A percentile compares a stretch with the other conserved stretches of the same genome.
phyloP scores from a whole-genome alignment of 35 echinoderm and acorn worm species.

The Apostichopus californicus region DNA sequence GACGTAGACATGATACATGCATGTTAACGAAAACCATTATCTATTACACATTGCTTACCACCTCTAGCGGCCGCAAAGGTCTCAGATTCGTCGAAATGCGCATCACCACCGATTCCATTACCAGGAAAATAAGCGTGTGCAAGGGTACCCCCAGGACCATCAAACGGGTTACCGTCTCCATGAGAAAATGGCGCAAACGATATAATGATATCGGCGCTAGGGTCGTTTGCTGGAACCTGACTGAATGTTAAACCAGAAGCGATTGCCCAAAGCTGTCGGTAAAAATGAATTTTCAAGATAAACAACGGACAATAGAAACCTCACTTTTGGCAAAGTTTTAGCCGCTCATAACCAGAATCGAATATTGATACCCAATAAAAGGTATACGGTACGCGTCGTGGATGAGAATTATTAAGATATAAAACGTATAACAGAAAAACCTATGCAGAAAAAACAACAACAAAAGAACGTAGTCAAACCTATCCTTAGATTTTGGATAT shows the following conservation, averaged over 20 bases:
- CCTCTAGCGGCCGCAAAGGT: slow-evolving; percentile 21
- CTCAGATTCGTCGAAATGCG: slow-evolving; percentile 92
- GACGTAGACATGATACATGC: not conserved
- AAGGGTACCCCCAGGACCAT: slow-evolving; percentile 67
- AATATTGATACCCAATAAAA: too few relatives aligned
- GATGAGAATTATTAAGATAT: too few relatives aligned
- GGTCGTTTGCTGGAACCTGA: not conserved
- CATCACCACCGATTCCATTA: slow-evolving; percentile 63
- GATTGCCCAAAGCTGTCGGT: slow-evolving; percentile 67
- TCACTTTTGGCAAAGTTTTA: too few relatives aligned
- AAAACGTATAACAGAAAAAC: too few relatives aligned
- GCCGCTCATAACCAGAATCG: too few relatives aligned
- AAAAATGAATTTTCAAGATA: not conserved
- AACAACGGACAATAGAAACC: too few relatives aligned
- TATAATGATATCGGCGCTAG: slow-evolving; percentile 74
- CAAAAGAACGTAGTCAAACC: too few relatives aligned
- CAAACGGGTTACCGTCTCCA: slow-evolving; percentile 84
- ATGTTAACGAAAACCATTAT: not conserved
- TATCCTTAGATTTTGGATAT: too few relatives aligned
- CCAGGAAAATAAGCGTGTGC: slow-evolving; percentile 91
- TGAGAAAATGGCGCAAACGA: slow-evolving; percentile 60
- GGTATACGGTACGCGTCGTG: too few relatives aligned
- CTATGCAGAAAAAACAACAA: too few relatives aligned
- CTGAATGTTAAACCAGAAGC: slow-evolving; percentile 69
- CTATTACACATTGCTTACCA: slow-evolving; percentile 17